Conservation (phyloP, 2,113 vertebrate species). For the Microcebus ravelobensis region DNA sequence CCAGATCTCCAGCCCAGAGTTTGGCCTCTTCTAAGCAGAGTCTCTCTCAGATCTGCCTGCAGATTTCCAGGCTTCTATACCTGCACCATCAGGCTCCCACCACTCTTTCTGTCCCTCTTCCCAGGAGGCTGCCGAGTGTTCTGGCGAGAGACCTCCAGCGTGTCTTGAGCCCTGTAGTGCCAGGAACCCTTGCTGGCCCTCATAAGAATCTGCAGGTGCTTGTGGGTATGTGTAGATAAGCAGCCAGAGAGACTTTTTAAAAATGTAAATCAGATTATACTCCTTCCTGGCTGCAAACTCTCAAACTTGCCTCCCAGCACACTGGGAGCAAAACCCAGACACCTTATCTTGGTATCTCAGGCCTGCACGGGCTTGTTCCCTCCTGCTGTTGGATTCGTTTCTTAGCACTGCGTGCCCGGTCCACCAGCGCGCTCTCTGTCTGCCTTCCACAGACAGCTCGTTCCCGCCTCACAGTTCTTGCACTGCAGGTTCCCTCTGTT, state of each 20-base stretch:
- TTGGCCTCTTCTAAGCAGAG: neutral
- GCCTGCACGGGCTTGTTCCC: neutral
- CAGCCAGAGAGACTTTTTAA: no score
- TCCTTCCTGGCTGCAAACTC: neutral
- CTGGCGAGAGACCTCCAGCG: neutral
- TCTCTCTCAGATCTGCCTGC: neutral
- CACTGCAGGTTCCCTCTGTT: neutral
- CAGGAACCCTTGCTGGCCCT: neutral
- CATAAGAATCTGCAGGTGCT: no score
- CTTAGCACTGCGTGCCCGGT: fast-evolving
- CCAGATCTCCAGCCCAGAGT: neutral
- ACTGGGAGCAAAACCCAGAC: neutral
- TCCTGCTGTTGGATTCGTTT: neutral
- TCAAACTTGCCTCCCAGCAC: neutral
- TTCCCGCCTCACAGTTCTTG: neutral
- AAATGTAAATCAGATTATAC: neutral
- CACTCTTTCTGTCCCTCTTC: neutral
- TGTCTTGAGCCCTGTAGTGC: no score
- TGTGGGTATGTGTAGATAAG: neutral
- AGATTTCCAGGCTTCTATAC: neutral
- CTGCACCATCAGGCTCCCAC: neutral
- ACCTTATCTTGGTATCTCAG: neutral
- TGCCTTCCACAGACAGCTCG: neutral
- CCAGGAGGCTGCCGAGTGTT: neutral
- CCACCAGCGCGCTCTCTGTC: neutral